Evolutionary conservation across 2,113 vertebrate species (phyloP).

Genomic region (Saiga tatarica): DNA sequence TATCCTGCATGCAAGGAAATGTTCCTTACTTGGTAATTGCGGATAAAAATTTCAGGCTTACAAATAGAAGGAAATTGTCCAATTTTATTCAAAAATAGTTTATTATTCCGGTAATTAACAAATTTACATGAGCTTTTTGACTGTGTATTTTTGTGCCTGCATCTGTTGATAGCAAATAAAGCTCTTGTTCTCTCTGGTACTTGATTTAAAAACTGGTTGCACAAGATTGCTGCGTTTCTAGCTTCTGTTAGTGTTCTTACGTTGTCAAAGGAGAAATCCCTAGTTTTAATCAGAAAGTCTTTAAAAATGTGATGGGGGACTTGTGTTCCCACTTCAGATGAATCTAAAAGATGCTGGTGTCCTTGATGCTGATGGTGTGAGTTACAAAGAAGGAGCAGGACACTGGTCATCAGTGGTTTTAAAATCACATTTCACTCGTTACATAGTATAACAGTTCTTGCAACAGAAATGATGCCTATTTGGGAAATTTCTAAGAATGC

Average conservation of each 20-base stretch:
- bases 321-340: background rate
- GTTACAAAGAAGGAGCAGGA: background rate
- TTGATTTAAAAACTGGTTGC: background rate
- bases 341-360: background rate
- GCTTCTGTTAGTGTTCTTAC: background rate
- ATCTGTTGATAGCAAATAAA: background rate
- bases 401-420: background rate
- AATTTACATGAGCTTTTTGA: background rate
- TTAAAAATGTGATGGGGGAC: accelerated
- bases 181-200: background rate
- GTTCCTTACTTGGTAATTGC: background rate
- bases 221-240: background rate
- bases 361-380: background rate
- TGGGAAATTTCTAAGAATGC: background rate
- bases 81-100: slow-evolving; percentile 3
- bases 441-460: background rate
- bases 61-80: background rate
- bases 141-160: background rate
- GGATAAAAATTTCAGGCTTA: background rate
- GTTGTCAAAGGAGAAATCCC: background rate
- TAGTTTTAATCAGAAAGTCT: background rate
- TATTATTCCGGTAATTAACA: background rate
- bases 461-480: background rate
- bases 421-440: background rate
- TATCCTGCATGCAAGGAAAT: background rate